These are phyloP conservation scores for Venturia canescens DNA, from an alignment of 1,140 invertebrate species.

Conservation along the genomic window DNA sequence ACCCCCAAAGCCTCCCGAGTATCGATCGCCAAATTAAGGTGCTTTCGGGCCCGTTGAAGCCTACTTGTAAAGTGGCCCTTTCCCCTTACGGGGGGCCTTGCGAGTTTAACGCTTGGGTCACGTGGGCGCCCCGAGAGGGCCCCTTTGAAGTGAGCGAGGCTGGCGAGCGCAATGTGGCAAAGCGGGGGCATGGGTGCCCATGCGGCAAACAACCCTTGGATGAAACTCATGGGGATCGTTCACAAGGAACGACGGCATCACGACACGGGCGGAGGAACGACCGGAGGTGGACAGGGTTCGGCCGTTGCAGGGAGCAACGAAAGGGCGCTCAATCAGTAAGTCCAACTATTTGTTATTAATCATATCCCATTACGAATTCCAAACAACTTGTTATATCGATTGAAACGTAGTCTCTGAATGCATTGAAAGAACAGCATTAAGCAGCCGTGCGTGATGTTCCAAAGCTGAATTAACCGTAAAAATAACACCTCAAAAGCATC, in stretches of 20 bases:
- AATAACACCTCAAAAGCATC: too few species aligned
- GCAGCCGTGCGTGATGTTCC: too few species aligned
- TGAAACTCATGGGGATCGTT: conserved; percentile 89
- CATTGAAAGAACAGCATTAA: too few species aligned
- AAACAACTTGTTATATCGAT: too few species aligned
- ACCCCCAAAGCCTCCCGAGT: conserved; percentile 60
- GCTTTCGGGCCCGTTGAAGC: conserved; percentile 32
- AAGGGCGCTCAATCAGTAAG: conserved; percentile 82
- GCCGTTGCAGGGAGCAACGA: conserved; percentile 78
- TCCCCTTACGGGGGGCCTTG: conserved; percentile 42
- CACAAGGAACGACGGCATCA: conserved; percentile 84
- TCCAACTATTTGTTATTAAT: conserved; percentile 19
- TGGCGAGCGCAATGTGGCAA: conserved; percentile 84
- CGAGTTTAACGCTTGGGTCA: conserved; percentile 51
- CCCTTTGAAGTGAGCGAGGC: conserved; percentile 65
- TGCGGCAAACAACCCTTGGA: conserved; percentile 87
- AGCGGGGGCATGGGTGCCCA: conserved; percentile 86
- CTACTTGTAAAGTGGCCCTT: conserved; percentile 44
- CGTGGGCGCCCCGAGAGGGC: conserved; percentile 67
- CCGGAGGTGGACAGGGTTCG: conserved; percentile 75
- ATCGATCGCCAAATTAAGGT: conserved; percentile 45
- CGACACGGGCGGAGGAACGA: conserved; percentile 78
- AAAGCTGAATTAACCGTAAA: too few species aligned
- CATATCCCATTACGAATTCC: too few species aligned
- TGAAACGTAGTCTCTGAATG: too few species aligned